Percentiles rank a stretch among this genome's conserved stretches.
phyloP scores from a whole-genome alignment of 1,140 invertebrate species.

The Tetraneura akinire region DNA sequence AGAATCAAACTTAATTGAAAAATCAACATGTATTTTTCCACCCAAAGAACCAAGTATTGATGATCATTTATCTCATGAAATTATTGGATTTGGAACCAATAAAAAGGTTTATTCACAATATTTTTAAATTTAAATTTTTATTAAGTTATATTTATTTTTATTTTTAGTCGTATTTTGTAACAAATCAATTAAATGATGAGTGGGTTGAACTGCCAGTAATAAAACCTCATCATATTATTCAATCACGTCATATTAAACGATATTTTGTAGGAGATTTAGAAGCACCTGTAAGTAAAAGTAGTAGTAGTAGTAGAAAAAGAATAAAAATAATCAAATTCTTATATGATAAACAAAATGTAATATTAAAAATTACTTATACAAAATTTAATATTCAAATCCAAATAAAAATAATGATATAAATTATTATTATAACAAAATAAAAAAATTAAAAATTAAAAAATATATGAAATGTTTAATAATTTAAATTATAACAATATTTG shows the following conservation, averaged over 20 bases:
- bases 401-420: too few relatives aligned
- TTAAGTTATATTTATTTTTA: neutral
- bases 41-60: neutral
- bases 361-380: too few relatives aligned
- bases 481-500: too few relatives aligned
- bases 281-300: conserved; percentile 62
- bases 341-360: too few relatives aligned
- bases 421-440: too few relatives aligned
- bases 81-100: conserved; percentile 69
- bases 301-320: too few relatives aligned
- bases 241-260: conserved; percentile 67
- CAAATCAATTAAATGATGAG: conserved; percentile 67
- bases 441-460: too few relatives aligned
- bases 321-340: too few relatives aligned
- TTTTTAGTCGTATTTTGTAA: conserved; percentile 66
- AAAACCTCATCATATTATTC: conserved; percentile 66
- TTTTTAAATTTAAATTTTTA: neutral
- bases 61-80: conserved; percentile 54
- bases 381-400: too few relatives aligned
- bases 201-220: conserved; percentile 74
- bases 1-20: neutral
- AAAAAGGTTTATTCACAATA: conserved; percentile 60
- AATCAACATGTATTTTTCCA: neutral
- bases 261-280: conserved; percentile 73
- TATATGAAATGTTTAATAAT: too few relatives aligned